phyloP scores from a whole-genome alignment of 2,113 vertebrate species.

The Scopus umbretta region DNA sequence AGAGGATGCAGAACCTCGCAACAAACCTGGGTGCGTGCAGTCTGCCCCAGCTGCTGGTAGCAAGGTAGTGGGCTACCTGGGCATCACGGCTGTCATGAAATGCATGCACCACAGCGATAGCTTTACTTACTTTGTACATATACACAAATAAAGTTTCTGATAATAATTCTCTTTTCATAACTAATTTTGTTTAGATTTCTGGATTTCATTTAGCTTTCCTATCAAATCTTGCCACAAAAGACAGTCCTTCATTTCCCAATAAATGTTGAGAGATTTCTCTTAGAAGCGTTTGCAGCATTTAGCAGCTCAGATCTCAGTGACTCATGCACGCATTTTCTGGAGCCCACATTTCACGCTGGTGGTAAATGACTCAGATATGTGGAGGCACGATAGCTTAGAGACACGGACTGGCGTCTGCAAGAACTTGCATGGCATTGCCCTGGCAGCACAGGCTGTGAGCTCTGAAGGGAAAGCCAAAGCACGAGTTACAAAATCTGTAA shows the following conservation, averaged over 20 bases:
- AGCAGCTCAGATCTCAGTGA: neutral
- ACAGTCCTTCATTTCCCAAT: neutral
- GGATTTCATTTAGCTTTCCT: neutral
- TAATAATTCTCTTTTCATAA: neutral
- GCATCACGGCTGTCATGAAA: rapidly evolving
- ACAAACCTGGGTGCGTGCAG: rapidly evolving
- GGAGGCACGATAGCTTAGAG: neutral
- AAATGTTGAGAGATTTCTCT: neutral
- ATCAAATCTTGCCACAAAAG: neutral
- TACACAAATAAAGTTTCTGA: neutral
- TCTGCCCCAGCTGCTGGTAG: too few species aligned
- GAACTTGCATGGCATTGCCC: rapidly evolving
- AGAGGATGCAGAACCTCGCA: neutral
- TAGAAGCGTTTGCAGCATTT: neutral
- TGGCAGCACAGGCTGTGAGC: rapidly evolving
- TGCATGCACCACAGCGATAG: rapidly evolving
- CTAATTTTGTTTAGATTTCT: neutral
- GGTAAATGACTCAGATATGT: neutral
- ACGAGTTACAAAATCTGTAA: neutral
- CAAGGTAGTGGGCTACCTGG: rapidly evolving
- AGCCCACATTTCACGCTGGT: neutral
- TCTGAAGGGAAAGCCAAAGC: neutral
- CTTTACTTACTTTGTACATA: rapidly evolving
- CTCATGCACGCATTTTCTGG: neutral
- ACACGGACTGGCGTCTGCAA: rapidly evolving